Conservation (phyloP, 2,113 vertebrate species). For the Oryzias javanicus region DNA sequence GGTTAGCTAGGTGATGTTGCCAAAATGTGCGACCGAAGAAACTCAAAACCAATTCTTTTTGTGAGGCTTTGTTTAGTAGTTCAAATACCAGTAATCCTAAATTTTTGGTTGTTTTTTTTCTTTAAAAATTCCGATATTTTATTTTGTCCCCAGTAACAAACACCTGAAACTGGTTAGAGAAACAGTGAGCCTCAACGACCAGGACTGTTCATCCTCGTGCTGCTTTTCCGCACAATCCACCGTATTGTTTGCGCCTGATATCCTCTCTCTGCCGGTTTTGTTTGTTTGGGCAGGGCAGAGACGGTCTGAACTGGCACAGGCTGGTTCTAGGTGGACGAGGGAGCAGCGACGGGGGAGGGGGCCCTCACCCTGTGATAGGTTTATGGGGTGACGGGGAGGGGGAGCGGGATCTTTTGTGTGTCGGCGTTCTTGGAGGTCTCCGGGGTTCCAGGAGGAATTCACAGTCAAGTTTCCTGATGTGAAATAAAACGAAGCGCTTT, state of each 20-base stretch:
- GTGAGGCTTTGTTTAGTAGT: no score
- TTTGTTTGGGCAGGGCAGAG: slow-evolving; percentile 65
- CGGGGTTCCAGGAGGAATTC: slow-evolving; percentile 58
- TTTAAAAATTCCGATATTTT: no score
- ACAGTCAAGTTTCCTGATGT: slow-evolving; percentile 51
- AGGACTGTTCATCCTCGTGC: slow-evolving; percentile 12
- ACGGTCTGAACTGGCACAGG: slow-evolving; percentile 76
- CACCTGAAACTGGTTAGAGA: no score
- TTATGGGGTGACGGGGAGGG: slow-evolving; percentile 40
- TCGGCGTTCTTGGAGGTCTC: slow-evolving; percentile 48
- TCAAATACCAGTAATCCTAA: no score
- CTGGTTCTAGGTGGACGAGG: slow-evolving; percentile 74
- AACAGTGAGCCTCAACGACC: not conserved
- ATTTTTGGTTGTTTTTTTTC: no score
- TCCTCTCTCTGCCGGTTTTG: slow-evolving; percentile 38
- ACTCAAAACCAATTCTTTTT: no score
- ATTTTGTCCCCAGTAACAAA: no score
- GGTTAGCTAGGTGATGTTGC: no score
- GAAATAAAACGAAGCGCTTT: no score
- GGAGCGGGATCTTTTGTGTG: slow-evolving; percentile 12
- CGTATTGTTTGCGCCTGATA: slow-evolving; percentile 17
- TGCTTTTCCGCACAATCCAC: slow-evolving; percentile 21
- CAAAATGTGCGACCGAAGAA: no score
- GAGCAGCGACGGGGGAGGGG: slow-evolving; percentile 1
- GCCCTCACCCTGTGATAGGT: slow-evolving; percentile 49